Evolutionary conservation across 2,797 vertebrate genomes (phyloP), one percentile per base, ranked within the genome.

Genomic region (Danio tinwini): DNA sequence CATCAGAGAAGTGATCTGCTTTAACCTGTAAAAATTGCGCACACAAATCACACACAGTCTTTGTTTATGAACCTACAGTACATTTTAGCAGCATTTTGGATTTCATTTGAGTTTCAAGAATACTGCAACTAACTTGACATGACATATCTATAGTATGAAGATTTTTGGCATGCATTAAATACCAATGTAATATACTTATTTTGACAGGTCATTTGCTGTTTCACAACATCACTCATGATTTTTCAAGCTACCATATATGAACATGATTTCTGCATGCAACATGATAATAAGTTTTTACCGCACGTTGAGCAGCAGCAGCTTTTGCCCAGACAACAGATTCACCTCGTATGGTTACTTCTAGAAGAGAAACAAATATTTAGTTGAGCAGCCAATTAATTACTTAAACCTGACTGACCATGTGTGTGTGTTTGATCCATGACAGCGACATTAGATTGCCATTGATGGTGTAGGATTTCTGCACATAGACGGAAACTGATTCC

Each of bases 381-480:
- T 68, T 16, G 68, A 59, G 53, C 1, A 49, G 42, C 12, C 2
- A 21, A 61, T 62, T 8, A 52, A 70, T 70, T 21, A 70, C n/a
- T 78, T 14, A 50, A 58, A 69, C 52, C 52, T 37, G 52, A 68
- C 40, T 5, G n/a, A 9, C 29, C 53, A 12, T 2, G 53, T 11
- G 29, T 29, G 14, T 45, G 49, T 42, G 50, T 61, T 13, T 47
- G 56, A 55, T 63, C 55, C 56, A 37, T 67, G 9, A 58, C 58
- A 49, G 55, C 55, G 56, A 44, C 50, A 11, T 79, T 55, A 45
- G 76, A 79, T 62, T 52, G 19, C 71, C 44, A 58, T 37, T 59
- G 64, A 59, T 55, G 50, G 76, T 47, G 68, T 84, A 63, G 29
- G 9, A 44, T 84, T 76, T 45, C 80, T 53, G 14, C 14, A 59